Evolutionary conservation across 2,797 vertebrate genomes (phyloP), one percentile per base, ranked within the genome.

Genomic region (Kryptopterus vitreolus): DNA sequence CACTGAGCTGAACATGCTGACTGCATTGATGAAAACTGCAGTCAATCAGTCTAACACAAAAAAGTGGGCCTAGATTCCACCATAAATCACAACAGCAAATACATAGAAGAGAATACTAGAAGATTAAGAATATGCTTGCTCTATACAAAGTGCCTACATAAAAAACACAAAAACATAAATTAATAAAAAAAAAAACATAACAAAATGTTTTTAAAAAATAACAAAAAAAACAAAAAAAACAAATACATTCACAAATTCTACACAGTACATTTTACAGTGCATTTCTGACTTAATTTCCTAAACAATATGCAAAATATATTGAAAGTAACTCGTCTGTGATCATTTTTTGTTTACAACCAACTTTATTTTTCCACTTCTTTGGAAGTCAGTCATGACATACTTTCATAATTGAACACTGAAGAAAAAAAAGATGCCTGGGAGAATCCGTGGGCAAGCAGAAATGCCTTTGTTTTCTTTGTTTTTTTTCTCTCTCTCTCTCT

Each of bases 361-460:
- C 72, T 59, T 75, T 59, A 74, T 38, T 66, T 84, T 72, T 81
- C 78, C 79, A 71, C 81, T 58, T 62, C 35, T 71, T 81, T 81
- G 13, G 55, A 83, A 38, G 50, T 59, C 62, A 8, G 24, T 61
- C 29, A 4, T 85, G 85, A 83, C 83, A 83, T 81, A 83, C 83
- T 79, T 84, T 86, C 81, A 75, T 22, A 77, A 73, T 58, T 63
- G 22, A 80, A 79, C 66, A 65, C 22, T 33, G n/a, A 55, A 75
- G 62, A 77, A 55, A 29, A 66, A 84, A n/a, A 75, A n/a, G n/a
- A n/a, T n/a, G n/a, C 52, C 72, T 58, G 35, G 85, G 81, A 81
- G 83, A 83, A 92, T 92, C 92, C 90, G 91, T 90, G 92, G 93
- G 90, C 87, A 88, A 86, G 84, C 78, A 86, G 89, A 88, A 89